phyloP scores from a whole-genome alignment of 2,888 invertebrate species.

The Harpagoxenus sublaevis region DNA sequence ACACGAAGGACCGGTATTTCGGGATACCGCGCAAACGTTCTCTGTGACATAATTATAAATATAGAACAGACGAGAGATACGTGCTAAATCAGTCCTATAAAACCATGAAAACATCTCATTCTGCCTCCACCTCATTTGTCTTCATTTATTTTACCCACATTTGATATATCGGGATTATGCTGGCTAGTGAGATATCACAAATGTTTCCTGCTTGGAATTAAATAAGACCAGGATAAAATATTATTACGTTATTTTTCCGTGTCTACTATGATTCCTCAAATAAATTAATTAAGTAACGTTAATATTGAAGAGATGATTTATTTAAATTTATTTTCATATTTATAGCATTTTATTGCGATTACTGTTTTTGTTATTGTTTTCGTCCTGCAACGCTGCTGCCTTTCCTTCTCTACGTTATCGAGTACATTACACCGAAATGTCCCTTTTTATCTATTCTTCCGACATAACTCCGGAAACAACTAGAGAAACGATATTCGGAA shows the following conservation, averaged over 20 bases:
- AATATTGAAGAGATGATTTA: background rate
- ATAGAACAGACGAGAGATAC: conserved; percentile 78
- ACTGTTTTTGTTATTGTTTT: background rate
- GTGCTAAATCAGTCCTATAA: conserved; percentile 76
- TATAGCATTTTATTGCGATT: background rate
- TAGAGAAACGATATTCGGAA: conserved; percentile 64
- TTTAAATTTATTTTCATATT: background rate
- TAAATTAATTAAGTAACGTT: background rate
- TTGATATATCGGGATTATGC: background rate
- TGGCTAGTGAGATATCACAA: background rate
- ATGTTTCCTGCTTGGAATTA: background rate
- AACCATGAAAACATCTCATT: conserved; percentile 48
- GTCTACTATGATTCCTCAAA: background rate
- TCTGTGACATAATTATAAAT: conserved; percentile 85
- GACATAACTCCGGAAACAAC: conserved; percentile 20
- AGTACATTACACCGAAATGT: background rate
- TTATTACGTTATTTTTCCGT: background rate
- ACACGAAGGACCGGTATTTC: conserved; percentile 59
- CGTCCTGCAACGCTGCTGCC: background rate
- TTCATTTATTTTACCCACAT: conserved; percentile 22
- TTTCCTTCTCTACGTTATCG: background rate
- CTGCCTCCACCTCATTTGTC: conserved; percentile 16
- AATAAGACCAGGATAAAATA: background rate
- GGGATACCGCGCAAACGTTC: conserved; percentile 64
- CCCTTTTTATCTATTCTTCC: conserved; percentile 13